Evolutionary conservation across 2,888 invertebrate species (phyloP).

Genomic region (Auanema freiburgensis): DNA sequence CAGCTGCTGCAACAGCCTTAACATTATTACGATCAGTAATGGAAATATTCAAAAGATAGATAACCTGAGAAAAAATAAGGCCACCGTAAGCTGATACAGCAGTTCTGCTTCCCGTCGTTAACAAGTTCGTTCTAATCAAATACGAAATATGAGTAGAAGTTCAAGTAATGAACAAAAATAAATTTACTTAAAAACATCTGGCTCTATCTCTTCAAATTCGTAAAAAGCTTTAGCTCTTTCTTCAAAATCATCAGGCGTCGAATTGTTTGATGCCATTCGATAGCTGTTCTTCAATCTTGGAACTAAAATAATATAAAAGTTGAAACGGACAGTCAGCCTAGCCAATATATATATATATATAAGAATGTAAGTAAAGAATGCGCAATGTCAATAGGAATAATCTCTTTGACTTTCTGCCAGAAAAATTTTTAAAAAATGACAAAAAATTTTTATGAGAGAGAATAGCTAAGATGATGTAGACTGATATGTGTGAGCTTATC

Average conservation of each 20-base stretch:
- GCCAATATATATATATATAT: too few relatives aligned
- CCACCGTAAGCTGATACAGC: conserved; percentile 56
- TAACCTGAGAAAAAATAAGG: conserved; percentile 52
- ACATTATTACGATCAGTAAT: background rate
- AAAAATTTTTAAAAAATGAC: too few relatives aligned
- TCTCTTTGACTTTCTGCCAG: too few relatives aligned
- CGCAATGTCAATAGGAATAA: too few relatives aligned
- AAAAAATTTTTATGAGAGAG: too few relatives aligned
- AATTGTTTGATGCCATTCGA: background rate
- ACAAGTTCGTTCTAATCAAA: conserved; percentile 34
- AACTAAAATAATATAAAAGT: too few relatives aligned
- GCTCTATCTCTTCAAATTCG: conserved; percentile 28
- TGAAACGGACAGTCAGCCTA: too few relatives aligned
- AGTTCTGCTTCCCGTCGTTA: conserved; percentile 36
- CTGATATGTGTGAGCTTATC: too few relatives aligned
- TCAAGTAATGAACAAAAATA: background rate
- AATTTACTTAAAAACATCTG: conserved; percentile 35
- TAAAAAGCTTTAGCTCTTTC: conserved; percentile 33
- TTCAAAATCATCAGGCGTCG: conserved; percentile 14
- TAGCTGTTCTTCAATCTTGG: too few relatives aligned
- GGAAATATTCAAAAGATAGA: background rate
- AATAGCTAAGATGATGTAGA: too few relatives aligned
- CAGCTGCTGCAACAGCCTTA: conserved; percentile 53
- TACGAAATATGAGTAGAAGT: background rate
- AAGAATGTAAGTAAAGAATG: too few relatives aligned